Base-by-base conservation (phyloP, 2,888 invertebrate genomes). In the Entomobrya proxima region DNA sequence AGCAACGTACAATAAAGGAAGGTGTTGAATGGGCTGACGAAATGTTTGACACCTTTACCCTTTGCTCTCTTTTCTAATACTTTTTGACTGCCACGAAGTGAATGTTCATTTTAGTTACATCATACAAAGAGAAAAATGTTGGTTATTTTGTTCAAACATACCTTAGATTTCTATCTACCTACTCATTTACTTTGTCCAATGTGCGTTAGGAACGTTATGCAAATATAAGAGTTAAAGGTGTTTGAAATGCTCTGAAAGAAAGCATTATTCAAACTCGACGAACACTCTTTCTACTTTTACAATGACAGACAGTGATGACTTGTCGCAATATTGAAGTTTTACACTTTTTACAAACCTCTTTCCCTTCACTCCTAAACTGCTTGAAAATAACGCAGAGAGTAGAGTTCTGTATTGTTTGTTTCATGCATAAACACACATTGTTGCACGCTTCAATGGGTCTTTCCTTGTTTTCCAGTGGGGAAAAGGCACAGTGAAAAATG, bases 41-140 rank as follows among this genome's bases (percentile, higher is more conserved):
- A 85, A 80, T 78, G 75, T 85, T 85, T 85, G 85, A 85, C 85
- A 85, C 85, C 67, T 85, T 85, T 85, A 85, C 85, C 79, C 75
- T 85, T 85, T 85, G 85, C 85, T 85, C 85, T 85, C 80, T 85
- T 64, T 78, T 27, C 44, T 64, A 44, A 30, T 32, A 50, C 64
- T 83, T 75, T 75, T 83, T 76, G 76, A 76, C 76, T 82, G 83
- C 50, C 40, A 37, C 58, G n/a, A 44, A 78, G 35, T 64, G 40
- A 61, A 44, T 78, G 47, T 32, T 27, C 50, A 69, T 7, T 18
- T 47, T 24, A 40, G 18, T 75, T 75, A 52, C n/a, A n/a, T 30
- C 2, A 32, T 47, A 67, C 15, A 37, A 21, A 75, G 58, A 30
- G 13, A 52, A 50, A 79, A 4, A 32, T 3, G n/a, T 30, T 47